These are phyloP conservation scores for Macroglossus sobrinus DNA, from an alignment of 2,113 vertebrate species.

Conservation along the genomic window DNA sequence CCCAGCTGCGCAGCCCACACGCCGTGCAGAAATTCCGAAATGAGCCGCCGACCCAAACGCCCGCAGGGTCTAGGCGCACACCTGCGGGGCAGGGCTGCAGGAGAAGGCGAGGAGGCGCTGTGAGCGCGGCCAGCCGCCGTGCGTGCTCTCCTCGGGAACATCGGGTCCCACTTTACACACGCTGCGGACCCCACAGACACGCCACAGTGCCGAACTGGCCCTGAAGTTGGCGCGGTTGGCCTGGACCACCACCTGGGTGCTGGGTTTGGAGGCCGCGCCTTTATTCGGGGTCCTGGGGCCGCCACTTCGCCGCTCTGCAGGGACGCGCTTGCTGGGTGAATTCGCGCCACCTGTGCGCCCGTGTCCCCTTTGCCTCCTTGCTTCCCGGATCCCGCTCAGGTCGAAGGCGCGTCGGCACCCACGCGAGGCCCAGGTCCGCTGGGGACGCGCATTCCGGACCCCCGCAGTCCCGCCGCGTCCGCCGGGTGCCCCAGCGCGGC, in stretches of 20 bases:
- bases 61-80: background rate
- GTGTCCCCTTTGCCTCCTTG: too few species aligned
- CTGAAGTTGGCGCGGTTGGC: fast-evolving
- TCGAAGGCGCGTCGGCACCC: fast-evolving
- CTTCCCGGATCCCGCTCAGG: background rate
- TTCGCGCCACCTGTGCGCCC: fast-evolving
- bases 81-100: fast-evolving
- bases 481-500: background rate
- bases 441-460: background rate
- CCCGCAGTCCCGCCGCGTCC: background rate
- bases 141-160: fast-evolving
- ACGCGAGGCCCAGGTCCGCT: fast-evolving
- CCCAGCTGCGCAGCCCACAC: background rate
- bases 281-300: too few species aligned
- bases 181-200: fast-evolving
- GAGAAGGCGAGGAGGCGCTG: fast-evolving
- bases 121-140: fast-evolving
- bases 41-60: background rate
- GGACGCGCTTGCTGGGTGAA: background rate
- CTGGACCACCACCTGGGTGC: fast-evolving
- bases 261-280: background rate
- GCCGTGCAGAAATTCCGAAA: background rate
- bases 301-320: fast-evolving
- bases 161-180: too few species aligned
- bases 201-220: fast-evolving